These are phyloP conservation scores for Hololepta plana DNA, from an alignment of 2,888 invertebrate species.

Conservation along the genomic window DNA sequence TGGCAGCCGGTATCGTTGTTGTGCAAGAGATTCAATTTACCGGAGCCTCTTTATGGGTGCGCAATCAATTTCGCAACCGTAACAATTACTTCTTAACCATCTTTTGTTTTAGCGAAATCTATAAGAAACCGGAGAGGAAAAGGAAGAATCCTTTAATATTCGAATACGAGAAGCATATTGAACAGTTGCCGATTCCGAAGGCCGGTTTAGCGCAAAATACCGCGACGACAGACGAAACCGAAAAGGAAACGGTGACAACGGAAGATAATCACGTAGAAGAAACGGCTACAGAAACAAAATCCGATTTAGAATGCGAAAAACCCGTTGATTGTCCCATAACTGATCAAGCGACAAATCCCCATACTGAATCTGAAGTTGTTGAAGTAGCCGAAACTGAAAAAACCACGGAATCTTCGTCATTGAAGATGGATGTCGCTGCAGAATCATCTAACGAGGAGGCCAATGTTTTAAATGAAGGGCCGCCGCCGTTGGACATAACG, in stretches of 20 bases:
- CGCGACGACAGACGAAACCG: constrained; percentile 2
- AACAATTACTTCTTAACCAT: no score
- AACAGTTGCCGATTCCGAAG: constrained; percentile 13
- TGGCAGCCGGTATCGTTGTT: constrained; percentile 78
- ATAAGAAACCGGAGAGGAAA: constrained; percentile 38
- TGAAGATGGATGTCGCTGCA: no score
- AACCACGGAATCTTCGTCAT: no score
- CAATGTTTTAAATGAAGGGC: constrained; percentile 3
- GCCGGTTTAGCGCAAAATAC: constrained; percentile 15
- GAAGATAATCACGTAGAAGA: constrained; percentile 1
- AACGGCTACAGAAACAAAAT: not conserved
- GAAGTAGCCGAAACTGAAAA: no score
- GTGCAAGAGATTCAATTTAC: constrained; percentile 87
- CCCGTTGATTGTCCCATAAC: no score
- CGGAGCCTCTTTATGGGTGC: constrained; percentile 58
- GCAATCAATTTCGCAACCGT: constrained; percentile 13
- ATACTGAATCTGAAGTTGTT: no score
- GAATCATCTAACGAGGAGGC: no score
- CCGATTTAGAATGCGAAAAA: no score
- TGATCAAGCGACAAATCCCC: no score
- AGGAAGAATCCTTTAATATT: constrained; percentile 57
- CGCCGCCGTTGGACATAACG: constrained; percentile 15
- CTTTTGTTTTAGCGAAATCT: constrained; percentile 19
- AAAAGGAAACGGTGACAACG: no score
- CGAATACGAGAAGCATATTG: constrained; percentile 44